Evolutionary conservation across 1,140 invertebrate genomes (phyloP), one percentile per base, ranked within the genome.

Genomic region (Drosophila bipectinata): DNA sequence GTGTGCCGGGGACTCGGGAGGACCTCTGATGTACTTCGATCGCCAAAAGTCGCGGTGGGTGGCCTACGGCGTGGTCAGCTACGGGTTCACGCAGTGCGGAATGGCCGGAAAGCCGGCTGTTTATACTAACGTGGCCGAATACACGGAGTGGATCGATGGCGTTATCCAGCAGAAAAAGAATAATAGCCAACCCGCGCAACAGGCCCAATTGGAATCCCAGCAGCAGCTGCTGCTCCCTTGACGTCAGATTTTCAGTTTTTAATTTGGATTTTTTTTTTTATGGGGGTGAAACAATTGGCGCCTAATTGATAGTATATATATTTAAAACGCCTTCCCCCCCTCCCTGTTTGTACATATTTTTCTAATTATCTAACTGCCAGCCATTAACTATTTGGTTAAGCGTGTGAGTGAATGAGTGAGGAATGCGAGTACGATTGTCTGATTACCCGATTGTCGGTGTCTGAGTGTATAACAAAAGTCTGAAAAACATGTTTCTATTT

Each of bases 1-100:
- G 0, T 96, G 95, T 68, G 92, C 93, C 56, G 96, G 94, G 3
- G 94, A 95, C 64, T 94, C 93, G 30, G 94, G 94, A 7, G 94
- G 94, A 4, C 94, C 94, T 0, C 77, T 95, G 4, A 93, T 93
- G 92, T 88, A 83, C 32, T 91, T 84, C 14, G 88, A 91, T 66
- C 74, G 72, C 3, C 79, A 85, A 45, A 72, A 75, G n/a, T 79
- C 78, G 0, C 85, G 90, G 15, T 94, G 92, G 92, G 92, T 92
- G 37, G 74, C 92, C 52, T 90, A 93, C 24, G 94, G 94, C 3
- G 79, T 94, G 26, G 94, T 94, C 1, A 94, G 94, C 14, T 94
- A 94, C 90, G 95, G 95, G 2, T 91, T 92, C n/a, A 92, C 91
- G 0, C 76, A 81, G 7, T 95, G 94, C 77, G 94, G 94, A 4